Conservation (phyloP, 2,113 vertebrate genomes). For the Hypocryptadius cinnamomeus region DNA sequence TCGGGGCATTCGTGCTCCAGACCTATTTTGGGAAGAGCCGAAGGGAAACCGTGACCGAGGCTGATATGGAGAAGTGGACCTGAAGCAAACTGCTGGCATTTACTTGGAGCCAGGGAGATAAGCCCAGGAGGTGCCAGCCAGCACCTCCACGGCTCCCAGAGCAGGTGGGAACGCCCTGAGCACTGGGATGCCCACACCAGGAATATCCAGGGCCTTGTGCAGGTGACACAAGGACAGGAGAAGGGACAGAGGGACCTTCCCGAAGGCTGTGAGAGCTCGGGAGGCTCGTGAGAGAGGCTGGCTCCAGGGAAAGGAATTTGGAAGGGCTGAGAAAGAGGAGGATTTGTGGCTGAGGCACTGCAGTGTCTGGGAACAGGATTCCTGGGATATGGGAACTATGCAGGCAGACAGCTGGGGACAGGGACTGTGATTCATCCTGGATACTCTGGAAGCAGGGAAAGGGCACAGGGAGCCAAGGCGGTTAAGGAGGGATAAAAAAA, state of each 20-base stretch:
- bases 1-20: not conserved
- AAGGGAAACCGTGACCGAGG: not conserved
- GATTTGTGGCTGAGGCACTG: not conserved
- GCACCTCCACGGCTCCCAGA: not conserved
- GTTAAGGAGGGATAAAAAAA: not conserved
- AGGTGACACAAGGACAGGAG: no score
- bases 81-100: not conserved
- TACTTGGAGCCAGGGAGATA: not conserved
- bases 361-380: not conserved
- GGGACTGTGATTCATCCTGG: not conserved
- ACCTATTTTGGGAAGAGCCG: not conserved
- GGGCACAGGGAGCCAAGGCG: not conserved
- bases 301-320: not conserved
- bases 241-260: not conserved
- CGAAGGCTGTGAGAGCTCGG: not conserved
- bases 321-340: not conserved
- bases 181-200: fast-evolving
- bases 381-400: not conserved
- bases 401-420: constrained; percentile 6
- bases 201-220: fast-evolving
- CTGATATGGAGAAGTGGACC: not conserved
- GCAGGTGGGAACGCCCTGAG: not conserved
- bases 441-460: not conserved
- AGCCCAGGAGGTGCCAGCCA: not conserved
- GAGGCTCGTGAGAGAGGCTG: not conserved